A percentile compares a stretch with the other conserved stretches of the same genome.
Conservation (phyloP, 2,797 vertebrate genomes). For the Masticophis lateralis region DNA sequence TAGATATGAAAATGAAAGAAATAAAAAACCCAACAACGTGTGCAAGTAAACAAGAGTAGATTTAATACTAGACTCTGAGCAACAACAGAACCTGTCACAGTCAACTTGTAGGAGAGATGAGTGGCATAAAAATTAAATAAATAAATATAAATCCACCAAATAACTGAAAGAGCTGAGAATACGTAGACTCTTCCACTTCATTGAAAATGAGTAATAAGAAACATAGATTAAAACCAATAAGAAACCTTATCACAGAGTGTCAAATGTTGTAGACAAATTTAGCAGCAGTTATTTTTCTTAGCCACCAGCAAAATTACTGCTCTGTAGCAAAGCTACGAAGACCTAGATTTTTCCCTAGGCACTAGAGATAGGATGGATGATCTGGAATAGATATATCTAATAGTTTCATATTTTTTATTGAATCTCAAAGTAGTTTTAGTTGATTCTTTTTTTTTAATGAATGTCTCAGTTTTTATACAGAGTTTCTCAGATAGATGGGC, state of each 20-base stretch:
- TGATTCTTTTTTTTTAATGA: neutral
- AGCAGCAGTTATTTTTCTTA: neutral
- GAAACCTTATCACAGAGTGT: neutral
- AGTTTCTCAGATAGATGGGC: neutral
- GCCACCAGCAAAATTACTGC: neutral
- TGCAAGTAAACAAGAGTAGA: neutral
- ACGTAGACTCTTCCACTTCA: neutral
- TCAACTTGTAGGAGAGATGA: no score
- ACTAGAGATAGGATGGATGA: neutral
- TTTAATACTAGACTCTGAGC: neutral
- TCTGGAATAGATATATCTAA: neutral
- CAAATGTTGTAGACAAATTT: neutral
- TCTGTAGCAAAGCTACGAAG: neutral
- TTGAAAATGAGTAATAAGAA: neutral
- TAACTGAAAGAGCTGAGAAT: neutral
- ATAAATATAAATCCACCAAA: no score
- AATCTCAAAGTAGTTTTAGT: neutral
- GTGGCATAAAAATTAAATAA: no score
- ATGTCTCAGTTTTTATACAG: neutral
- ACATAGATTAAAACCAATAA: neutral
- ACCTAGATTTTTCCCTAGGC: neutral
- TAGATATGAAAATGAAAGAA: neutral
- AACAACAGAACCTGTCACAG: neutral
- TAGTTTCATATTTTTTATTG: neutral
- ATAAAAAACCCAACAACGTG: neutral